A percentile compares a stretch with the other conserved stretches of the same genome.
Conservation (phyloP, 2,888 invertebrate species). For the Epirrita christyi region DNA sequence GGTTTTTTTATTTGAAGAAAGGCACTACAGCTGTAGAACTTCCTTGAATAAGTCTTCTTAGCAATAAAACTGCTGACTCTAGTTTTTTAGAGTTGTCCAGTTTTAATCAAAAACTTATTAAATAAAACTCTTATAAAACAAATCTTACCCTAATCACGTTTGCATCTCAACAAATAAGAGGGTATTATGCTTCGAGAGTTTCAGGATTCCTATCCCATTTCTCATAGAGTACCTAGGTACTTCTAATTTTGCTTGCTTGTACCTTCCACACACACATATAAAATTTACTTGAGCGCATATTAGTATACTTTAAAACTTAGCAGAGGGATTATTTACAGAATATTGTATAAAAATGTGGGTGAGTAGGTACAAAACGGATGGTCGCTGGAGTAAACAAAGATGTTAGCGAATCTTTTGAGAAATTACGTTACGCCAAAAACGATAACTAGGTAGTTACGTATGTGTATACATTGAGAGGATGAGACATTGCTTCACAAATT, state of each 20-base stretch:
- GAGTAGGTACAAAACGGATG: conserved; percentile 11
- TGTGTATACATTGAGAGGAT: too few relatives aligned
- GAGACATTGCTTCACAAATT: too few relatives aligned
- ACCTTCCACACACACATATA: conserved; percentile 3
- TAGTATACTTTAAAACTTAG: conserved; percentile 12
- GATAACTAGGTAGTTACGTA: too few relatives aligned
- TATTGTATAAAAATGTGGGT: conserved; percentile 20
- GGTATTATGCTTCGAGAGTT: neutral
- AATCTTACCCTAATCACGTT: neutral
- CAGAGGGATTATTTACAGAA: conserved; percentile 5
- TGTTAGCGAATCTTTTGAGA: conserved; percentile 22
- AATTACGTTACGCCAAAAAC: conserved; percentile 4
- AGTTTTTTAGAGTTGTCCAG: too few relatives aligned
- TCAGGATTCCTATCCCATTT: neutral
- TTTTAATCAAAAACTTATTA: neutral
- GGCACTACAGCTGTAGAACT: too few relatives aligned
- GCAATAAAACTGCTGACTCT: too few relatives aligned
- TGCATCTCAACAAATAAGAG: neutral
- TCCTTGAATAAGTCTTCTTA: too few relatives aligned
- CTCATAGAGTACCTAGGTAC: neutral
- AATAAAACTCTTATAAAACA: neutral
- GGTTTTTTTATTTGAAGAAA: too few relatives aligned
- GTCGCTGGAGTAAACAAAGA: conserved; percentile 27
- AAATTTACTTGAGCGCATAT: conserved; percentile 1
- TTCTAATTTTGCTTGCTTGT: conserved; percentile 1